Conservation (phyloP, 1,140 invertebrate genomes). For the Bombus waltoni region DNA sequence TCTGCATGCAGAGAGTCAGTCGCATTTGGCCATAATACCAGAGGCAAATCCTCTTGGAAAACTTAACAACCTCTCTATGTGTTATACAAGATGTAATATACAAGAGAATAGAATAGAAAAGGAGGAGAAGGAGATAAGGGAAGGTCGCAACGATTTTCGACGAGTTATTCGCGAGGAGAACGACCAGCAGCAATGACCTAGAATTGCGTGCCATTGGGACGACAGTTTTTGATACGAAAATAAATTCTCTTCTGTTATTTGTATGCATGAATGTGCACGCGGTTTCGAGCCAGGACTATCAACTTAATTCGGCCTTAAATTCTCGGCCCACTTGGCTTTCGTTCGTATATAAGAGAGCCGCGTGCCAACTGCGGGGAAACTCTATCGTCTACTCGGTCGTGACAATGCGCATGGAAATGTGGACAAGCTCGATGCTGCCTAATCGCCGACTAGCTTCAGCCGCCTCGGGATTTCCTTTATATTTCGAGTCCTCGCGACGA, state of each 20-base stretch:
- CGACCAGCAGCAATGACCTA: slow-evolving; percentile 15
- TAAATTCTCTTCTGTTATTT: slow-evolving; percentile 28
- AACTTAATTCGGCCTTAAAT: slow-evolving; percentile 67
- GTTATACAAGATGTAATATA: background rate
- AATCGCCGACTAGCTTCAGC: slow-evolving; percentile 21
- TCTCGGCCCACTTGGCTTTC: slow-evolving; percentile 58
- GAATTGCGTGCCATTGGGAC: slow-evolving; percentile 5
- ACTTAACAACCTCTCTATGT: background rate
- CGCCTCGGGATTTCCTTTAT: slow-evolving; percentile 31
- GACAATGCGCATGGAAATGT: slow-evolving; percentile 53
- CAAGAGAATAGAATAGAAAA: background rate
- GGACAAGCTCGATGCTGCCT: slow-evolving; percentile 30
- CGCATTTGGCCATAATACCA: slow-evolving; percentile 22
- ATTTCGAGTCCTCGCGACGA: background rate
- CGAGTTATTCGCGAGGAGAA: slow-evolving; percentile 24
- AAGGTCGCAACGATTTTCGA: slow-evolving; percentile 28
- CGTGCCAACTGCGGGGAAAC: slow-evolving; percentile 52
- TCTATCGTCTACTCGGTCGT: background rate
- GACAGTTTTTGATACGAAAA: slow-evolving; percentile 4
- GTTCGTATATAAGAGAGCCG: slow-evolving; percentile 24
- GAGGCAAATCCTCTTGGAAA: background rate
- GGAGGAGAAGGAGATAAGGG: no score
- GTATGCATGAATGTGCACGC: slow-evolving; percentile 14
- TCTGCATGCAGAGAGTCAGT: background rate
- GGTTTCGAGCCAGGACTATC: background rate